Base-by-base conservation (phyloP, 1,140 invertebrate species). In the Lasioglossum albipes region DNA sequence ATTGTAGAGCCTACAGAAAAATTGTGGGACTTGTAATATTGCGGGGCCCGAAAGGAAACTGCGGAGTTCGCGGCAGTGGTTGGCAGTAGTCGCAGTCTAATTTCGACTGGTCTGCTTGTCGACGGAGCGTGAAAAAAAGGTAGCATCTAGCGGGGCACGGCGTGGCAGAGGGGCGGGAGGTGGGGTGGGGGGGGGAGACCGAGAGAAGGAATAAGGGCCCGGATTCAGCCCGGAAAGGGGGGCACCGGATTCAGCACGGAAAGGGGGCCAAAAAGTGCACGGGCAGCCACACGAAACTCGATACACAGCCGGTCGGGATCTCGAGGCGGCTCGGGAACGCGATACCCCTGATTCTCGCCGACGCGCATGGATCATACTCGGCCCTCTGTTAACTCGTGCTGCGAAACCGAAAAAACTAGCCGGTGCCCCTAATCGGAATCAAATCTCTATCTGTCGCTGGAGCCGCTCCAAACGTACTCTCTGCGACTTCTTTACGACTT, bases 331-430 rank as follows among this genome's bases (percentile, higher is more conserved):
- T 83, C 70, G 86, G 91, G 89, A 92, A 93, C 85, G 89, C 89
- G 92, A 93, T 93, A 93, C 90, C 91, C 88, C 92, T 93, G 91
- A 92, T 89, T 92, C 88, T 83, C 82, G 89, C 91, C 91, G 91
- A 89, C 90, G 85, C 86, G 80, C 87, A 79, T 85, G 88, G 86
- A 91, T 92, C 88, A 92, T 92, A 89, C 87, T 87, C 84, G 72
- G 80, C 75, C 74, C 87, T 87, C 88, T 86, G 84, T 90, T 88
- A 85, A 84, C 85, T 89, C 88, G 71, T 88, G 87, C 61, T 68
- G 83, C 83, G 81, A 49, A 49, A 49, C 79, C 81, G 68, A 90
- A 54, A 83, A 89, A 88, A 87, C 73, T 84, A 59, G 42, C 78
- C 54, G 45, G 45, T 49, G 45, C 65, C 68, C 82, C 68, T 86